Evolutionary conservation across 2,113 vertebrate genomes (phyloP).

Genomic region (Arothron firmamentum): DNA sequence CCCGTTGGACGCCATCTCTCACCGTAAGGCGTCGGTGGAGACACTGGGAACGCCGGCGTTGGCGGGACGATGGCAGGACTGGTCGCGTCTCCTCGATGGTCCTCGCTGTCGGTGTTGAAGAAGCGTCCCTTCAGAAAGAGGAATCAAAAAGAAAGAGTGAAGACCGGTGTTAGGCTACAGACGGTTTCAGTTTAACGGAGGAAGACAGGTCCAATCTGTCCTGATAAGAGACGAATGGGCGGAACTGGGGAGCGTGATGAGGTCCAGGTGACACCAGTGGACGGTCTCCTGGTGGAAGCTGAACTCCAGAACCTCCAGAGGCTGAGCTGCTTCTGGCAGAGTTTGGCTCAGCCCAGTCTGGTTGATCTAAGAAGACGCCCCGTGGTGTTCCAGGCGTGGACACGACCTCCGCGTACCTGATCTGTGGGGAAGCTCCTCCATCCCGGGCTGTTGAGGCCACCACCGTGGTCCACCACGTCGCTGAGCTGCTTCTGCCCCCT

Average conservation of each 20-base stretch:
- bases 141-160: neutral
- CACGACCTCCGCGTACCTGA: too few relatives aligned
- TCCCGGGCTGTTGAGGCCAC: slow-evolving; percentile 47
- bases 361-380: too few relatives aligned
- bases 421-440: slow-evolving; percentile 6
- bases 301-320: too few relatives aligned
- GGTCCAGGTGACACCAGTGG: too few relatives aligned
- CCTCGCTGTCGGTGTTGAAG: slow-evolving; percentile 43
- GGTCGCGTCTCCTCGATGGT: slow-evolving; percentile 51
- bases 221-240: too few relatives aligned
- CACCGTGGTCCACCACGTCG: slow-evolving; percentile 58
- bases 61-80: slow-evolving; percentile 52
- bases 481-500: slow-evolving; percentile 74
- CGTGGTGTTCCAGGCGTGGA: too few relatives aligned
- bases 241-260: too few relatives aligned
- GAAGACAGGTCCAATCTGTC: too few relatives aligned
- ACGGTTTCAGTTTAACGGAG: slow-evolving; percentile 5
- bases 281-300: too few relatives aligned
- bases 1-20: slow-evolving; percentile 39
- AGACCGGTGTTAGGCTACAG: slow-evolving; percentile 29
- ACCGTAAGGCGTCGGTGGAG: slow-evolving; percentile 84
- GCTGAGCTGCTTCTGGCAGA: too few relatives aligned
- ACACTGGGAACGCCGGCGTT: slow-evolving; percentile 81
- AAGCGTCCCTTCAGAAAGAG: slow-evolving; percentile 56
- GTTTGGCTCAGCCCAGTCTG: too few relatives aligned